Percentiles rank a stretch among this genome's conserved stretches.
phyloP scores from a whole-genome alignment of 2,888 invertebrate species.

The Gonocerus acuteangulatus region DNA sequence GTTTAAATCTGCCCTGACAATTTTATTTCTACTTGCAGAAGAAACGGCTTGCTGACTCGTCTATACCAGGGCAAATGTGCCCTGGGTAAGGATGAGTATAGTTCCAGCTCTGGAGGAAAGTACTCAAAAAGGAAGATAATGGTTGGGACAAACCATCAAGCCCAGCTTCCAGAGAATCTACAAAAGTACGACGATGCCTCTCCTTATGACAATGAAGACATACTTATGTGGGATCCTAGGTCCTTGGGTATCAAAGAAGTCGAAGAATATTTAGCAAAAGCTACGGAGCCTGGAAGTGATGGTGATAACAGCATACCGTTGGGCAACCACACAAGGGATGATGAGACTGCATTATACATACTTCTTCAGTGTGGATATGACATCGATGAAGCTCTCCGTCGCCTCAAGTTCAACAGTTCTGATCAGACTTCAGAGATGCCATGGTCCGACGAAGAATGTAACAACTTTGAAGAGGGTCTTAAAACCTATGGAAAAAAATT shows the following conservation, averaged over 20 bases:
- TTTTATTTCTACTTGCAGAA: no score
- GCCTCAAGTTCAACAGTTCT: constrained; percentile 66
- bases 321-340: constrained; percentile 73
- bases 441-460: constrained; percentile 96
- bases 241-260: constrained; percentile 62
- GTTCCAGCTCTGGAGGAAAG: constrained; percentile 76
- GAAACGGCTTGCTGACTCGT: no score
- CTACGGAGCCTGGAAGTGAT: constrained; percentile 45
- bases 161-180: constrained; percentile 83
- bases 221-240: constrained; percentile 85
- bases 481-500: constrained; percentile 93
- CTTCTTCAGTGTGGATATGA: constrained; percentile 91
- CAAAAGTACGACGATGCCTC: constrained; percentile 85
- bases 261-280: constrained; percentile 66
- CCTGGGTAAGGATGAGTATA: constrained; percentile 71
- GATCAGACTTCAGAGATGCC: constrained; percentile 65
- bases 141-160: constrained; percentile 92
- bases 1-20: no score
- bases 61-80: constrained; percentile 59
- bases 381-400: constrained; percentile 78
- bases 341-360: constrained; percentile 81
- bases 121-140: constrained; percentile 87
- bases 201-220: constrained; percentile 91
- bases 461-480: constrained; percentile 92
- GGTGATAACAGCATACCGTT: constrained; percentile 50